Base-by-base conservation (phyloP, 2,888 invertebrate species). In the Anthrax anthrax region DNA sequence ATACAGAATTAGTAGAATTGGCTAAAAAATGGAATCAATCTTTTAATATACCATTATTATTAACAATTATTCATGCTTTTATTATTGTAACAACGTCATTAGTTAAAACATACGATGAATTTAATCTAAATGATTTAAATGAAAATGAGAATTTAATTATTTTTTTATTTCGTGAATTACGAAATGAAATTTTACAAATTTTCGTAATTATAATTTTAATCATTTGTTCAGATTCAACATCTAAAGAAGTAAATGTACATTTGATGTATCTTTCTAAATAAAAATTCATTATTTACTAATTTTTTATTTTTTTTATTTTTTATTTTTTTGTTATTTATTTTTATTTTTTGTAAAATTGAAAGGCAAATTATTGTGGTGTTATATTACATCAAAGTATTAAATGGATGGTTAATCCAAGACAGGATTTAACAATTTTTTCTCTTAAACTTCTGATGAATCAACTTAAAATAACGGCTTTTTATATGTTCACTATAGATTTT, bases 141-240 rank as follows among this genome's bases (percentile, higher is more conserved):
- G 14, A 10, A 17, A 13, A 32, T 16, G 5, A 16, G 16, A 29
- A 23, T 9, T 27, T 18, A 38, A 27, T 39, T 4, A 5, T 37
- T 16, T 40, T 16, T n/a, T 10, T 40, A 9, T 40, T 40, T 40
- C 37, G 29, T 18, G 43, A 44, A 38, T 27, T 37, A 29, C 14
- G 43, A 44, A 38, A 44, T 44, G 43, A 44, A 38, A 23, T 44
- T 16, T 37, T 44, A 18, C 43, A 44, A 44, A 23, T 37, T 38
- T n/a, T 37, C 16, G 29, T 38, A 3, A 14, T 44, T 3, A 17
- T 44, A 12, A 14, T n/a, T 6, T n/a, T 44, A 37, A 18, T 44
- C 4, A 16, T 44, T 3, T 23, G 16, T 16, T 44, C 38, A 6
- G 38, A 44, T 37, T 8, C n/a, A 16, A 44, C 29, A 29, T n/a